These are phyloP conservation scores for Phenganax marumi DNA, from an alignment of 92 coral and sea anemone genomes.

Conservation along the genomic window DNA sequence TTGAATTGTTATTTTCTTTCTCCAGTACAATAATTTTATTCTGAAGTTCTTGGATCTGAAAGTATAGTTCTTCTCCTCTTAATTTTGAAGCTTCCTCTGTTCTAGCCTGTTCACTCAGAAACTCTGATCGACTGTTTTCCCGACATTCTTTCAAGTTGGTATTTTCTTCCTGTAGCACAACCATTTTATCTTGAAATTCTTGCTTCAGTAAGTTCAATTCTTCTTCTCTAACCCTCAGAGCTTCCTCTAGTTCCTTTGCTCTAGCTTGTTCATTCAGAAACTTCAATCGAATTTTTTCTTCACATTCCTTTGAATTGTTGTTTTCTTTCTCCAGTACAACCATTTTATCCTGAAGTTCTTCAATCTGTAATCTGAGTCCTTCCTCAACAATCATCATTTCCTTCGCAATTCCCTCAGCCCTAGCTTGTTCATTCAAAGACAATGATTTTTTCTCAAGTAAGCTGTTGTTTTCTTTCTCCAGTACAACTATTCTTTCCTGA, in stretches of 20 bases:
- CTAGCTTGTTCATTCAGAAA: no score
- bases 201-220: no score
- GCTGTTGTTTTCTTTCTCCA: background rate
- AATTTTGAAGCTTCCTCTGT: slow-evolving; percentile 6
- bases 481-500: background rate
- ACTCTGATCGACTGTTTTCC: no score
- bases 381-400: no score
- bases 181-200: background rate
- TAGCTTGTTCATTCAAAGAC: no score
- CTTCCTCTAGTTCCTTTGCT: background rate
- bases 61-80: background rate
- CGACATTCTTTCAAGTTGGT: background rate
- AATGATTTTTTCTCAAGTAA: background rate
- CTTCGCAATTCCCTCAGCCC: background rate
- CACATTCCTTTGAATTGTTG: no score
- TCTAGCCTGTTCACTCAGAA: background rate
- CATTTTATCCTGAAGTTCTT: no score
- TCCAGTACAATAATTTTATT: slow-evolving; percentile 1
- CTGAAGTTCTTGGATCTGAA: slow-evolving; percentile 7
- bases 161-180: slow-evolving; percentile 27
- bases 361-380: no score
- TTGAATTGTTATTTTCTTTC: background rate
- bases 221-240: no score
- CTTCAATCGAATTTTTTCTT: no score
- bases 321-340: no score